phyloP scores from a whole-genome alignment of 2,888 invertebrate genomes.

The Syrphus vitripennis region DNA sequence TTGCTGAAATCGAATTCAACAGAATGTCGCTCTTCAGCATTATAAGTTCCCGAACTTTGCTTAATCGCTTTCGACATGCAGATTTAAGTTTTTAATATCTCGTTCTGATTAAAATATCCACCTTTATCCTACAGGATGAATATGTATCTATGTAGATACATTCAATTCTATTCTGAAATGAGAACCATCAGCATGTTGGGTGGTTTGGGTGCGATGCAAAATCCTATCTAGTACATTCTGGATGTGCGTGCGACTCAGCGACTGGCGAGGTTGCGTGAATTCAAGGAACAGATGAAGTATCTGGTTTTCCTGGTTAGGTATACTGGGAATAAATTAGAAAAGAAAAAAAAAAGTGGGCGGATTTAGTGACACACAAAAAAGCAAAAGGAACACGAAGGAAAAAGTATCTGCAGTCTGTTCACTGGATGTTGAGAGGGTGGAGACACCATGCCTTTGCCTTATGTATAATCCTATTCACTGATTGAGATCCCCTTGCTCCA shows the following conservation, averaged over 20 bases:
- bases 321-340: conserved; percentile 79
- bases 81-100: conserved; percentile 79
- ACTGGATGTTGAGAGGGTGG: conserved; percentile 18
- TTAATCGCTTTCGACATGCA: conserved; percentile 81
- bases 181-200: background rate
- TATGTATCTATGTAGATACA: background rate
- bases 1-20: conserved; percentile 56
- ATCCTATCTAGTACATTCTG: background rate
- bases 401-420: conserved; percentile 32
- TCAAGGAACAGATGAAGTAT: conserved; percentile 28
- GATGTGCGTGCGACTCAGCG: conserved; percentile 50
- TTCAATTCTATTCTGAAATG: background rate
- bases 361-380: conserved; percentile 72
- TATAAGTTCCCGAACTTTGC: conserved; percentile 72
- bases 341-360: conserved; percentile 78
- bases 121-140: conserved; percentile 47
- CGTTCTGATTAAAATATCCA: conserved; percentile 73
- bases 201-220: conserved; percentile 13
- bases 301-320: conserved; percentile 73
- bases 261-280: conserved; percentile 49
- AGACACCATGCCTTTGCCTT: background rate
- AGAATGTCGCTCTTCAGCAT: conserved; percentile 50
- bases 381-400: conserved; percentile 29
- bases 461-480: conserved; percentile 14
- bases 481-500: conserved; percentile 43